Evolutionary conservation across 2,113 vertebrate species (phyloP).

Genomic region (Todiramphus saurophagus): DNA sequence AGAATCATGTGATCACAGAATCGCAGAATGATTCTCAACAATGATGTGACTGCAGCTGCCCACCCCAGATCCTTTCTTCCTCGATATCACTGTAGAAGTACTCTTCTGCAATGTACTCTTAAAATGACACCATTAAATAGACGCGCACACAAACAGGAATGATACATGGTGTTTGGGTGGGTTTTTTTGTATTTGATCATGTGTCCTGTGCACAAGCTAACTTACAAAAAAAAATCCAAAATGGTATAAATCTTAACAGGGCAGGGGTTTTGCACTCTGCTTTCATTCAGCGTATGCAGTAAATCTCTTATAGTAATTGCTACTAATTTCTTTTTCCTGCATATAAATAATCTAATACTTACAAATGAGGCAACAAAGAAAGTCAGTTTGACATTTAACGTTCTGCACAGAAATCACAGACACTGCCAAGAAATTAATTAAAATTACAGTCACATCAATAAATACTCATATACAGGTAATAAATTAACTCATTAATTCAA

Average conservation of each 20-base stretch:
- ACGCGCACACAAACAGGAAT: neutral
- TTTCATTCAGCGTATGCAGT: neutral
- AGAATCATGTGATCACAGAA: neutral
- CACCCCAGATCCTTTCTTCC: neutral
- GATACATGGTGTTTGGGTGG: neutral
- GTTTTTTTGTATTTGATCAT: neutral
- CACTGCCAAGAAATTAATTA: constrained; percentile 41
- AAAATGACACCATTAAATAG: neutral
- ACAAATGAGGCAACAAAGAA: constrained; percentile 53
- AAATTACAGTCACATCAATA: constrained; percentile 43
- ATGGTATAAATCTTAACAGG: neutral
- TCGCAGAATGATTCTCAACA: neutral
- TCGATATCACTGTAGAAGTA: neutral
- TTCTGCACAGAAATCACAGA: constrained; percentile 10
- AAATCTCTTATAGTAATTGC: neutral
- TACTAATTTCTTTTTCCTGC: constrained; percentile 19
- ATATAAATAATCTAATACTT: constrained; percentile 8
- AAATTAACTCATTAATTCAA: constrained; percentile 58
- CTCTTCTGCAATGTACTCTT: neutral
- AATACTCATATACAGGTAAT: constrained; percentile 47
- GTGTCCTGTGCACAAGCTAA: neutral
- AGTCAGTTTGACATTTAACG: constrained; percentile 39
- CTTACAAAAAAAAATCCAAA: neutral
- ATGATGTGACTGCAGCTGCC: neutral
- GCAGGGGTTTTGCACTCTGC: neutral